phyloP scores from a whole-genome alignment of 1,140 invertebrate genomes.

The Caerostris extrusa region DNA sequence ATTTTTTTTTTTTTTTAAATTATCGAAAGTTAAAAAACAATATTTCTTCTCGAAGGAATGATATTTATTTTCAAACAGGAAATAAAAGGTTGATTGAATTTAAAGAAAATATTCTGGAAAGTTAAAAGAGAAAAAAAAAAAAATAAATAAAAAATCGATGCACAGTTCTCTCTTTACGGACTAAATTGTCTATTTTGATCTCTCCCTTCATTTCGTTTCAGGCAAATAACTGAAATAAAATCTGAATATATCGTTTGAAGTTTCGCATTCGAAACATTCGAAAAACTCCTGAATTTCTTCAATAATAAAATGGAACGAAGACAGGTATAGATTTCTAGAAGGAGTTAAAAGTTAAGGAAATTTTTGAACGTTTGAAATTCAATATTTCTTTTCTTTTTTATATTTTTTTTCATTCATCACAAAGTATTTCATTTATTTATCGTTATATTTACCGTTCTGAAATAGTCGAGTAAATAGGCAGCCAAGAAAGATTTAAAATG shows the following conservation, averaged over 20 bases:
- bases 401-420: not conserved
- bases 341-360: not conserved
- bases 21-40: not conserved
- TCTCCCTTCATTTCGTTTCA: not conserved
- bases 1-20: not conserved
- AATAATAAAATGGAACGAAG: not conserved
- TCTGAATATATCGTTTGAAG: slow-evolving; percentile 2
- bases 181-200: slow-evolving; percentile 24
- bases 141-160: not conserved
- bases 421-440: not conserved
- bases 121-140: not conserved
- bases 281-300: not conserved
- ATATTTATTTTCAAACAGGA: slow-evolving; percentile 24
- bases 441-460: not conserved
- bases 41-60: not conserved
- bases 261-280: not conserved
- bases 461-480: not conserved
- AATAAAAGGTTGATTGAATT: slow-evolving; percentile 16
- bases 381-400: not conserved
- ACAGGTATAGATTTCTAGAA: not conserved
- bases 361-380: not conserved
- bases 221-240: slow-evolving; percentile 9
- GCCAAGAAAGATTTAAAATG: not conserved
- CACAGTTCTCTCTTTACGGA: not conserved
- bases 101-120: slow-evolving; percentile 2